These are phyloP conservation scores for Augiades crinisus DNA, from an alignment of 2,888 invertebrate genomes.

Conservation along the genomic window DNA sequence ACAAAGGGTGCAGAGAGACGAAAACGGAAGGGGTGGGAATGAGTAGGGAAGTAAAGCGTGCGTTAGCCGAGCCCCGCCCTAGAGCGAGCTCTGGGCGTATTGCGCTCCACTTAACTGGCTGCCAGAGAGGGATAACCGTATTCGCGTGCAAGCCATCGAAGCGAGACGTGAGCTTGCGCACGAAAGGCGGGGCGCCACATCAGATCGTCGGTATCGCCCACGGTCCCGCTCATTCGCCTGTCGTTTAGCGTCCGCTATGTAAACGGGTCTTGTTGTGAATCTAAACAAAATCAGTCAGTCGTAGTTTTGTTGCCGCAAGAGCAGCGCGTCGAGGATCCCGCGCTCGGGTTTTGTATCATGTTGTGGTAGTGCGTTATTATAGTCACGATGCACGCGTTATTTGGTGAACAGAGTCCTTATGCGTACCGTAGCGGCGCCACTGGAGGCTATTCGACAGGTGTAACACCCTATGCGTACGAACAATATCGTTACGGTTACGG, in stretches of 20 bases:
- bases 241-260: slow-evolving; percentile 84
- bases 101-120: slow-evolving; percentile 28
- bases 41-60: slow-evolving; percentile 42
- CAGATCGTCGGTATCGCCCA: slow-evolving; percentile 53
- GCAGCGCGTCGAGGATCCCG: slow-evolving; percentile 64
- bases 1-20: slow-evolving; percentile 50
- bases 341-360: slow-evolving; percentile 59
- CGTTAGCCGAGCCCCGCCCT: slow-evolving; percentile 44
- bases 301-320: slow-evolving; percentile 81
- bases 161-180: slow-evolving; percentile 31
- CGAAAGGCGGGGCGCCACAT: slow-evolving; percentile 48
- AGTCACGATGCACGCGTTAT: slow-evolving; percentile 91
- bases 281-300: slow-evolving; percentile 87
- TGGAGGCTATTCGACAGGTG: slow-evolving; percentile 81
- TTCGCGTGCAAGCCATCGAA: slow-evolving; percentile 28
- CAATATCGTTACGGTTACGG: slow-evolving; percentile 93
- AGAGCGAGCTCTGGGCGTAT: slow-evolving; percentile 43
- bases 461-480: slow-evolving; percentile 88
- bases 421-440: slow-evolving; percentile 86
- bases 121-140: slow-evolving; percentile 32
- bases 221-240: slow-evolving; percentile 74
- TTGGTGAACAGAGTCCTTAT: slow-evolving; percentile 96
- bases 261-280: slow-evolving; percentile 92
- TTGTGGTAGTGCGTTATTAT: slow-evolving; percentile 61
- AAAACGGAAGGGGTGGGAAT: slow-evolving; percentile 50